These are phyloP conservation scores for Rutilus rutilus DNA, from an alignment of 2,113 vertebrate genomes.

Conservation along the genomic window DNA sequence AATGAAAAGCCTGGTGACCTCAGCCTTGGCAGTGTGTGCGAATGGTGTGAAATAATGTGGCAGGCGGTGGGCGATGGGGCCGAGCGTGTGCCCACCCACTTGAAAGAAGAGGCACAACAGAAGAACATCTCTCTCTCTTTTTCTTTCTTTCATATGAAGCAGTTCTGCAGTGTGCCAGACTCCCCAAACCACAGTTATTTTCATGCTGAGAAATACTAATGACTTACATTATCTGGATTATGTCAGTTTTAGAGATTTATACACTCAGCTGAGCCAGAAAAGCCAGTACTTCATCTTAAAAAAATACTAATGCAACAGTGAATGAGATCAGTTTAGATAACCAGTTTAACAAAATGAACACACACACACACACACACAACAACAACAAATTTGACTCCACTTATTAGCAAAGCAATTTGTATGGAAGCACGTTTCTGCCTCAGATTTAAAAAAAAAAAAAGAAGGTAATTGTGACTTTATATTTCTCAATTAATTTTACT, in stretches of 20 bases:
- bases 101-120: conserved; percentile 23
- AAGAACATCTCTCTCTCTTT: conserved; percentile 17
- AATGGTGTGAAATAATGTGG: conserved; percentile 38
- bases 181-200: conserved; percentile 15
- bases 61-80: conserved; percentile 39
- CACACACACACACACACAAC: background rate
- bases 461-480: background rate
- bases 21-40: conserved; percentile 34
- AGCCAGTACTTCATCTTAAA: background rate
- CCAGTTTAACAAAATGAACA: background rate
- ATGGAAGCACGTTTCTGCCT: background rate
- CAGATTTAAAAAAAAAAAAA: background rate
- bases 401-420: background rate
- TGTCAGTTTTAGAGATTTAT: conserved; percentile 10
- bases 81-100: conserved; percentile 33
- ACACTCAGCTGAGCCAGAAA: background rate
- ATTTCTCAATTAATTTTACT: too few species aligned
- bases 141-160: conserved; percentile 6
- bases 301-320: conserved; percentile 3
- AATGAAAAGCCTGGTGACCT: conserved; percentile 42
- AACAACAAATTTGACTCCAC: background rate
- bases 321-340: background rate
- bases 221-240: conserved; percentile 12
- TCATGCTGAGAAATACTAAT: conserved; percentile 6
- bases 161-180: background rate